A percentile compares a stretch with the other conserved stretches of the same genome.
phyloP scores from a whole-genome alignment of 2,113 vertebrate genomes.

The Corythoichthys intestinalis region DNA sequence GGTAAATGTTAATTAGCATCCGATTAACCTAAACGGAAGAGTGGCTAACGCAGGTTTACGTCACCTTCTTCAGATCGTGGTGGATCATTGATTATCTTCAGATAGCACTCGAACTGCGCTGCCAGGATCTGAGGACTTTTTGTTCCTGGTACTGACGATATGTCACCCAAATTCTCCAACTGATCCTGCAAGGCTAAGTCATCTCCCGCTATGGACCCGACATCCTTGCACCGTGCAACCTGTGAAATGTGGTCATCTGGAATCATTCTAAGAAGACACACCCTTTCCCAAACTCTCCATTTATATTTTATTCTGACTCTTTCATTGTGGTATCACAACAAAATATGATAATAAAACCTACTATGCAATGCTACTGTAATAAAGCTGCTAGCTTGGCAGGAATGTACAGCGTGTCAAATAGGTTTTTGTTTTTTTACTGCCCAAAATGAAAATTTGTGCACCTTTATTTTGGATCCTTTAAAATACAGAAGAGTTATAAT shows the following conservation, averaged over 20 bases:
- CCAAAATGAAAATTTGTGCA: too few species aligned
- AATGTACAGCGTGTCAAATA: too few species aligned
- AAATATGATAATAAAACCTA: neutral
- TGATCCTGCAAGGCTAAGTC: slow-evolving; percentile 6
- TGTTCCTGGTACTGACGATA: slow-evolving; percentile 5
- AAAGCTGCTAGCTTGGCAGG: too few species aligned
- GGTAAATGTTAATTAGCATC: too few species aligned
- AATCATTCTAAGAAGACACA: neutral
- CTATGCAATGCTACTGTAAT: too few species aligned
- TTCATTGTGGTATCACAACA: neutral
- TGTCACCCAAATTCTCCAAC: slow-evolving; percentile 32
- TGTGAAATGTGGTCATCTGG: slow-evolving; percentile 13
- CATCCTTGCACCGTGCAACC: slow-evolving; percentile 54
- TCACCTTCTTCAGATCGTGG: slow-evolving; percentile 55
- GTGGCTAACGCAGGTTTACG: slow-evolving; percentile 34
- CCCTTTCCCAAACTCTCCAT: neutral
- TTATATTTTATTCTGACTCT: neutral
- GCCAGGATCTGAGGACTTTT: slow-evolving; percentile 62
- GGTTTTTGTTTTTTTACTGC: neutral
- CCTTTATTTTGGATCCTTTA: too few species aligned
- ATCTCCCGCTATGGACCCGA: neutral
- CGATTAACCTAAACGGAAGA: neutral
- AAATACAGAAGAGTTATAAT: too few species aligned
- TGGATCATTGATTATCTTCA: slow-evolving; percentile 72
- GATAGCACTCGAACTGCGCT: slow-evolving; percentile 78